Evolutionary conservation across 2,888 invertebrate genomes (phyloP), one percentile per base, ranked within the genome.

Genomic region (Perdita meconis): DNA sequence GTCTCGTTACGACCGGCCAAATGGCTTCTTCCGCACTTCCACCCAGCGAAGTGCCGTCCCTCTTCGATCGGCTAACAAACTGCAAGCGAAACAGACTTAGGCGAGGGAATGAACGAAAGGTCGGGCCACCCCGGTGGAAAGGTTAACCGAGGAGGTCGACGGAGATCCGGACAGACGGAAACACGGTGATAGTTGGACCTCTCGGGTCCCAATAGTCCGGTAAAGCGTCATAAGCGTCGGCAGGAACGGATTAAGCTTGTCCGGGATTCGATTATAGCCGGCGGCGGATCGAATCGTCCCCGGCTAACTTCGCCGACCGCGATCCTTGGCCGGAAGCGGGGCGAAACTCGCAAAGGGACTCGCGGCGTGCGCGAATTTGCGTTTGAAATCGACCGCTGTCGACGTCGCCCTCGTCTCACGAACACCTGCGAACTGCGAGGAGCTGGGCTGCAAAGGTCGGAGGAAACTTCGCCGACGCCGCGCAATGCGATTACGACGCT

Each of bases 221-320:
- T 71, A 67, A 71, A 64, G 63, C 76, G 67, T 74, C 65, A 70
- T 67, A 63, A 63, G 51, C 69, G 67, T 24, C 63, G 64, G 22
- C 51, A 40, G 72, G 78, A 82, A 67, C 59, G 83, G 68, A 78
- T 84, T 80, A 80, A 70, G 84, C 64, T 44, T 53, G 71, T 72
- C 78, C 57, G 69, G 79, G 47, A 87, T 87, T 87, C 86, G 84
- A 89, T 89, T 87, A 87, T 79, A 84, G 82, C 80, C 72, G 65
- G 68, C 67, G 77, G 75, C 53, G 77, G 82, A 86, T 87, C 85
- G 83, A 85, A 87, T 87, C 86, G 87, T 85, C 84, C 75, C 57
- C 64, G 75, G 64, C 63, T 89, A 90, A 91, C 88, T 90, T 88
- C 82, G 83, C 70, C 83, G 75, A 90, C 90, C 90, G 79, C 89